These are phyloP conservation scores for Apotomis turbidana DNA, from an alignment of 2,888 invertebrate genomes.

Conservation along the genomic window DNA sequence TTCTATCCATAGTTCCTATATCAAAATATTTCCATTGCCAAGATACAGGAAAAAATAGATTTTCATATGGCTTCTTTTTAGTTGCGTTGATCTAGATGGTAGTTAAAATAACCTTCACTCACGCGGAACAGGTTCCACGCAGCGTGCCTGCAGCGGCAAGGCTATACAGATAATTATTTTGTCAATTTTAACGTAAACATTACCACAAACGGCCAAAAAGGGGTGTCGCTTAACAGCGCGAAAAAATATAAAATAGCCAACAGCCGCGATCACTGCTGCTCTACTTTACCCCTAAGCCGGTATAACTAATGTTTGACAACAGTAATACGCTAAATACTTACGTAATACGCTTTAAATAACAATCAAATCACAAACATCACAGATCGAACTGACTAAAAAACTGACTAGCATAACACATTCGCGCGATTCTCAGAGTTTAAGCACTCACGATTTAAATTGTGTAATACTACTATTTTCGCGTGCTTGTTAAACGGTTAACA, in stretches of 20 bases:
- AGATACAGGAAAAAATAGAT: constrained; percentile 54
- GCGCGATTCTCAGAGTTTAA: constrained; percentile 44
- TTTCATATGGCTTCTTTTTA: constrained; percentile 56
- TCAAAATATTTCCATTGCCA: constrained; percentile 60
- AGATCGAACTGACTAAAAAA: constrained; percentile 67
- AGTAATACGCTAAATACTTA: constrained; percentile 71
- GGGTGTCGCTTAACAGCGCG: constrained; percentile 27
- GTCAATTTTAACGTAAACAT: constrained; percentile 37
- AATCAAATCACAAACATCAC: constrained; percentile 73
- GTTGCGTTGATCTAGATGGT: constrained; percentile 15
- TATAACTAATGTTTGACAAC: constrained; percentile 61
- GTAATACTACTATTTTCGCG: constrained; percentile 48
- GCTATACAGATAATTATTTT: constrained; percentile 25
- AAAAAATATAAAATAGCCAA: background rate
- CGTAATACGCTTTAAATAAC: constrained; percentile 76
- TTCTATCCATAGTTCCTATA: constrained; percentile 47
- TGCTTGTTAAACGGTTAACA: constrained; percentile 55
- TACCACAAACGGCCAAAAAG: constrained; percentile 22
- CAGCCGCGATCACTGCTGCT: background rate
- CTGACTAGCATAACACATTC: constrained; percentile 47
- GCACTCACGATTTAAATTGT: constrained; percentile 57
- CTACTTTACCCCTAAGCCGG: background rate
- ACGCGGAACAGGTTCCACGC: constrained; percentile 44
- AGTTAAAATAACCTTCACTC: constrained; percentile 44
- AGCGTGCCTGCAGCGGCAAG: constrained; percentile 44